phyloP scores from a whole-genome alignment of 2,888 invertebrate genomes.

The Zygogramma bicolorata region DNA sequence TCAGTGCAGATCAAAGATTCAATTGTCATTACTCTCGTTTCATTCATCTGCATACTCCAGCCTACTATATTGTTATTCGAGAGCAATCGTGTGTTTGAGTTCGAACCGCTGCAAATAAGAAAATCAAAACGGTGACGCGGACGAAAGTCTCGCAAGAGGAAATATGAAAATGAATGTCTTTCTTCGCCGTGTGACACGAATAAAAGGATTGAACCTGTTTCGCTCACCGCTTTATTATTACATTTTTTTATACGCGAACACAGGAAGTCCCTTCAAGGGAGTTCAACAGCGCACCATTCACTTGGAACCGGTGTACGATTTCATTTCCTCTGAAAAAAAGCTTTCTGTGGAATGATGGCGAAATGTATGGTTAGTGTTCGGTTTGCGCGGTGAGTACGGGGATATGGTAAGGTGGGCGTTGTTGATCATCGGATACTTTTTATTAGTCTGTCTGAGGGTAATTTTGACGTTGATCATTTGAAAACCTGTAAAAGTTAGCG shows the following conservation, averaged over 20 bases:
- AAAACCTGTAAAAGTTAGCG: no score
- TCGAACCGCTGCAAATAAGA: no score
- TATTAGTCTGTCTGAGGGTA: no score
- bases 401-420: not conserved
- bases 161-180: not conserved
- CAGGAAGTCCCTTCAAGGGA: constrained; percentile 47
- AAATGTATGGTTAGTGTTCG: constrained; percentile 7
- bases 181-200: not conserved
- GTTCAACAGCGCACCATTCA: constrained; percentile 26
- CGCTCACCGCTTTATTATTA: constrained; percentile 21
- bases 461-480: no score
- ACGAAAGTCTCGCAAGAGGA: no score
- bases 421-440: constrained; percentile 1
- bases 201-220: constrained; percentile 32
- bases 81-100: no score
- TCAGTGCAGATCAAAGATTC: no score
- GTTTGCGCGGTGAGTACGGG: not conserved
- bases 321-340: constrained; percentile 49
- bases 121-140: no score
- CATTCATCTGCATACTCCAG: no score
- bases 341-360: constrained; percentile 37
- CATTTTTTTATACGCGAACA: constrained; percentile 23
- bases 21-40: no score
- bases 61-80: no score
- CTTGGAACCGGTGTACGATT: constrained; percentile 49